These are phyloP conservation scores for Hyla sarda DNA, from an alignment of 2,113 vertebrate genomes.

Conservation along the genomic window DNA sequence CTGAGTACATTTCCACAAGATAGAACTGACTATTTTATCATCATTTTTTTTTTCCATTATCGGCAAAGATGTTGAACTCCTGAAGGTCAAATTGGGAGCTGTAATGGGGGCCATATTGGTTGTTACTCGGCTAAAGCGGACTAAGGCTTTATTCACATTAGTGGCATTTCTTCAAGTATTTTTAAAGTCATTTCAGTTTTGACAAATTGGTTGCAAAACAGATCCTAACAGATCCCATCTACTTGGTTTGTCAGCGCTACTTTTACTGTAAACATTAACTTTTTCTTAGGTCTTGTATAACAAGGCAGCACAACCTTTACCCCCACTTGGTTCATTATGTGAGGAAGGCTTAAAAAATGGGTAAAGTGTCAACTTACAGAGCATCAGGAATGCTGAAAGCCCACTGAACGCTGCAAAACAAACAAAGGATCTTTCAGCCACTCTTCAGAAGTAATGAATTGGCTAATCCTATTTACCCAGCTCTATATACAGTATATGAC, in stretches of 20 bases:
- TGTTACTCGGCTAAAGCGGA: background rate
- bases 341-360: slow-evolving; percentile 1
- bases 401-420: slow-evolving; percentile 23
- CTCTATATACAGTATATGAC: background rate
- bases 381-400: slow-evolving; percentile 35
- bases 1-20: background rate
- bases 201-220: background rate
- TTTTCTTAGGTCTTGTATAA: background rate
- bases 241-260: background rate
- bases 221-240: background rate
- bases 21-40: background rate
- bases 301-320: background rate
- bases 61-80: background rate
- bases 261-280: slow-evolving; percentile 1
- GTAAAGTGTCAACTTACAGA: slow-evolving; percentile 20
- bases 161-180: background rate
- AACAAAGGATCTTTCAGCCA: background rate
- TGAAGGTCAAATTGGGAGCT: background rate
- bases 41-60: background rate
- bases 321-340: background rate
- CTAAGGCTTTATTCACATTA: background rate
- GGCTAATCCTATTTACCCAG: slow-evolving; percentile 13
- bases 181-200: background rate
- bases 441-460: background rate
- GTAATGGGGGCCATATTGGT: background rate